Percentiles rank a stretch among this genome's conserved stretches.
Evolutionary conservation across 2,797 vertebrate genomes (phyloP).

Genomic region (Falco naumanni): DNA sequence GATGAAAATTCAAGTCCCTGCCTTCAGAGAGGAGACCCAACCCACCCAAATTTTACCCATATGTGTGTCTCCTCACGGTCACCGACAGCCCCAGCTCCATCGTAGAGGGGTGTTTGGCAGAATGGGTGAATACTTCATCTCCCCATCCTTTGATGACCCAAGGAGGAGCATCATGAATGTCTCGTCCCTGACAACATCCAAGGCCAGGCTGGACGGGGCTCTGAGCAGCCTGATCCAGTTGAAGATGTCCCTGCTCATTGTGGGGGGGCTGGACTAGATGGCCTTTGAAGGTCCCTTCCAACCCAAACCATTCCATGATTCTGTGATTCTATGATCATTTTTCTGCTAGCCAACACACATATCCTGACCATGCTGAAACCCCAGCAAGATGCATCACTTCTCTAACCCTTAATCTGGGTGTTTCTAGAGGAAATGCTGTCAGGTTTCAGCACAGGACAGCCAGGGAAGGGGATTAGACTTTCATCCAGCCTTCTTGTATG

Average conservation of each 20-base stretch:
- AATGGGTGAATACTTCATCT: neutral
- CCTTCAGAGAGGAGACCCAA: neutral
- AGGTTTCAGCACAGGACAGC: neutral
- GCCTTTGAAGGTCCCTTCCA: neutral
- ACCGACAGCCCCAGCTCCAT: neutral
- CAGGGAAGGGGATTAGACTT: neutral
- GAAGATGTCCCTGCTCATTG: neutral
- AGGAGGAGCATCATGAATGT: neutral
- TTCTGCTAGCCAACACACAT: neutral
- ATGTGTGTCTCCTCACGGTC: neutral
- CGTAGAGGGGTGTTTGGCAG: neutral
- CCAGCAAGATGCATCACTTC: accelerated
- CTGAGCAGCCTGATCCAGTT: neutral
- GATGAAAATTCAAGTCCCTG: neutral
- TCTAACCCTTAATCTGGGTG: neutral
- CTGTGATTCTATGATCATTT: neutral
- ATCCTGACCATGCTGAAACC: neutral
- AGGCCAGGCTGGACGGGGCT: neutral
- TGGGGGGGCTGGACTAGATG: neutral
- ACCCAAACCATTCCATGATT: neutral
- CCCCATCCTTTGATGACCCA: accelerated
- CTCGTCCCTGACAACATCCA: neutral
- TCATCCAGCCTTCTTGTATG: slow-evolving; percentile 1
- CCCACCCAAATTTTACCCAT: neutral
- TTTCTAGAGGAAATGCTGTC: neutral